phyloP scores from a whole-genome alignment of 2,797 vertebrate species.

The Urocyon cinereoargenteus region DNA sequence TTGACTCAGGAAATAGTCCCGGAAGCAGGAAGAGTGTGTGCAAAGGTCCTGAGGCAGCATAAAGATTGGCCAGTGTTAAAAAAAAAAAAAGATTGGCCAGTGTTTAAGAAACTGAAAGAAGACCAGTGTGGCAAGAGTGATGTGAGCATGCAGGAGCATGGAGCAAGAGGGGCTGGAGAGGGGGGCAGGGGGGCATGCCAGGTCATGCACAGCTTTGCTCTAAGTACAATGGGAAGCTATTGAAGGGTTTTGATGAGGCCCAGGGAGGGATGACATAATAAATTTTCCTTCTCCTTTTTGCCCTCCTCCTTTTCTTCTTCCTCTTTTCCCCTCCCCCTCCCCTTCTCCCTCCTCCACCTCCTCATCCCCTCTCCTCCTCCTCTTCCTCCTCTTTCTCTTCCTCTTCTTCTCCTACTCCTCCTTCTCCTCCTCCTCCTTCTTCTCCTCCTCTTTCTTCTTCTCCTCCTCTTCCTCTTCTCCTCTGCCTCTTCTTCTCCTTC shows the following conservation, averaged over 20 bases:
- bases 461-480: neutral
- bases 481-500: neutral
- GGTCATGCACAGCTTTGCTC: neutral
- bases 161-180: neutral
- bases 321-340: neutral
- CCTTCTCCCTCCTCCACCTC: neutral
- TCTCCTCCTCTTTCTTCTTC: neutral
- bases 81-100: neutral
- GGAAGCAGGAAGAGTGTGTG: neutral
- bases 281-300: neutral
- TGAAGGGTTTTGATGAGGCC: neutral
- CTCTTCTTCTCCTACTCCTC: neutral
- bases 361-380: neutral
- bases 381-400: no score
- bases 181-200: fast-evolving
- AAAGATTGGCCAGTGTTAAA: neutral
- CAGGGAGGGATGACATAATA: fast-evolving
- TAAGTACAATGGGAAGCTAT: neutral
- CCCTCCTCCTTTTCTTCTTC: neutral
- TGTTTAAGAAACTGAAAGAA: neutral
- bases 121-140: neutral
- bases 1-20: neutral
- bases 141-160: fast-evolving
- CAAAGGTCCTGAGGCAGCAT: neutral
- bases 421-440: no score